Conservation (phyloP, 2,888 invertebrate species). For the Thereva nobilitata region DNA sequence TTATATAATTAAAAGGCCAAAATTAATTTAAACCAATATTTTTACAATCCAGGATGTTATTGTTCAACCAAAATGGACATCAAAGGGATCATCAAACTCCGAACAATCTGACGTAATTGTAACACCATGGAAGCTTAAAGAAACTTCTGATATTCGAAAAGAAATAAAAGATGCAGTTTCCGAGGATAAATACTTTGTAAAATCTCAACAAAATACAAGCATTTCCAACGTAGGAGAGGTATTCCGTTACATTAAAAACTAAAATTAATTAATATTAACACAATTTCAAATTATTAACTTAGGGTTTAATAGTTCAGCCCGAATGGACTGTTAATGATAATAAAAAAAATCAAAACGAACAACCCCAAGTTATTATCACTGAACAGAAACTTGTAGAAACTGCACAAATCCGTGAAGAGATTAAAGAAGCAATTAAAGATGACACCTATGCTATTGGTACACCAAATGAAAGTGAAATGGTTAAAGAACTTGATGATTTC, state of each 20-base stretch:
- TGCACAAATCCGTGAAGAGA: conserved; percentile 49
- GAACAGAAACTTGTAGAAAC: conserved; percentile 46
- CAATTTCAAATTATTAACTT: neutral
- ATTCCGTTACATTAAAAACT: neutral
- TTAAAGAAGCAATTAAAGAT: conserved; percentile 45
- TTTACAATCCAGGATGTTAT: too few species aligned
- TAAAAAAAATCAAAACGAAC: conserved; percentile 14
- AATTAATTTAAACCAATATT: too few species aligned
- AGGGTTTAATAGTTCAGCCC: conserved; percentile 51
- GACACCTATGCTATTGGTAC: conserved; percentile 41
- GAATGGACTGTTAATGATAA: conserved; percentile 48
- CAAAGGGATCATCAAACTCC: too few species aligned
- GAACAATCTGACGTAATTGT: neutral
- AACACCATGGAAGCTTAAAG: conserved; percentile 8
- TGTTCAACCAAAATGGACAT: too few species aligned
- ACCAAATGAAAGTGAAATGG: conserved; percentile 38
- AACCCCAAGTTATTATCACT: conserved; percentile 47
- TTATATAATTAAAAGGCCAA: too few species aligned
- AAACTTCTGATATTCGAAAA: conserved; percentile 8
- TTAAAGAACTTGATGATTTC: conserved; percentile 40
- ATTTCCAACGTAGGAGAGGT: neutral
- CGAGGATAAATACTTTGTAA: conserved; percentile 7
- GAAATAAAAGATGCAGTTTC: conserved; percentile 16
- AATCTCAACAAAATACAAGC: conserved; percentile 13
- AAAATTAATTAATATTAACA: neutral